Conservation (phyloP, 2,113 vertebrate genomes). For the Phyllopteryx taeniolatus region DNA sequence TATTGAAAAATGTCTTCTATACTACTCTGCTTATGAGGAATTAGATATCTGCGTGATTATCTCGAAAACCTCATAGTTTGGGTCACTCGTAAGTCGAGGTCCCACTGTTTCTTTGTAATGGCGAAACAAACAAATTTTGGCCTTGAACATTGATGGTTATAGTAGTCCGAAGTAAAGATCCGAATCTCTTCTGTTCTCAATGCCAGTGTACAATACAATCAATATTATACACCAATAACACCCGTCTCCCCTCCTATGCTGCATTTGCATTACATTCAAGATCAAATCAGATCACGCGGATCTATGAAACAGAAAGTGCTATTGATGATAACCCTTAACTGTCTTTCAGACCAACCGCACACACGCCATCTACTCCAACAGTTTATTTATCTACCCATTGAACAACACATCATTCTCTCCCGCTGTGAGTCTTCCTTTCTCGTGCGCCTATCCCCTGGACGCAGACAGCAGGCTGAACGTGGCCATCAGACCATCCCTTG, state of each 20-base stretch:
- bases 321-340: not conserved
- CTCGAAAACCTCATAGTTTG: no score
- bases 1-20: not conserved
- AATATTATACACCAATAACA: not conserved
- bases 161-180: not conserved
- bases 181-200: not conserved
- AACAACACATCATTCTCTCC: slow-evolving; percentile 13
- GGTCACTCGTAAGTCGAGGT: no score
- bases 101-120: no score
- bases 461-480: slow-evolving; percentile 33
- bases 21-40: not conserved
- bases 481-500: slow-evolving; percentile 36
- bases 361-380: slow-evolving; percentile 60
- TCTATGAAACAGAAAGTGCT: not conserved
- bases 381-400: slow-evolving; percentile 50
- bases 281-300: not conserved
- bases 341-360: slow-evolving; percentile 61
- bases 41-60: not conserved
- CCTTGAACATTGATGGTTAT: not conserved
- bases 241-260: not conserved
- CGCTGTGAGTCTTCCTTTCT: slow-evolving; percentile 53
- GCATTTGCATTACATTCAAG: not conserved
- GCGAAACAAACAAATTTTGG: not conserved
- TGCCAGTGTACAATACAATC: not conserved
- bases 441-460: slow-evolving; percentile 56